Evolutionary conservation across 2,888 invertebrate species (phyloP), one percentile per base, ranked within the genome.

Genomic region (Lasioglossum oenotherae): DNA sequence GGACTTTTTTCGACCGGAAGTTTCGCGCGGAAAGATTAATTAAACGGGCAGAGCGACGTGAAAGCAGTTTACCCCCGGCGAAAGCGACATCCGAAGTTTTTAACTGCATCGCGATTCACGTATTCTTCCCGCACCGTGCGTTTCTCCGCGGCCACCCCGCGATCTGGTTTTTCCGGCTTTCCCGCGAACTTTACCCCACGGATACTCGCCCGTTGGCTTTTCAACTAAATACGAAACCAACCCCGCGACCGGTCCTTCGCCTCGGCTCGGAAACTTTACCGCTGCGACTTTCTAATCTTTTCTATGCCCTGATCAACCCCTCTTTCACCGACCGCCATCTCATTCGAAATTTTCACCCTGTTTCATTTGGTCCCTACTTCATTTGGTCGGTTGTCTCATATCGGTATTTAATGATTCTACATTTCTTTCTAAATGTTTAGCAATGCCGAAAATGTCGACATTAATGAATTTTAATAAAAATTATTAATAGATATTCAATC

Each of bases 31-130:
- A 67, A 74, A 79, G 81, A 82, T 74, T 82, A 78, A 82, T 82
- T 79, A 82, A 82, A 82, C 64, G 81, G 27, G 27, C 27, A 53
- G 49, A 57, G 49, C 73, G 23, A 74, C 49, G 73, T 31, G 64
- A 53, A 79, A 79, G 73, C 79, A 79, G 73, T 81, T 81, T 67
- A 49, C 49, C 44, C 5, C 38, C 71, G 41, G 64, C 53, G 67
- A 79, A 64, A 49, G 79, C 53, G 79, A 74, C 78, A 79, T 74
- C 73, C 69, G 79, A 79, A 82, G 67, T 79, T 79, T 72, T 79
- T 73, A 67, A 67, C 78, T 67, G 64, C 78, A n/a, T 44, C 31
- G 49, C 72, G 79, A 78, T 73, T 53, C 49, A 41, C 49, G 49
- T 79, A 74, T 78, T 78, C 71, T 53, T 71, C 71, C 38, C 49